Base-by-base conservation (phyloP, 2,888 invertebrate species). In the Lottia scabra region DNA sequence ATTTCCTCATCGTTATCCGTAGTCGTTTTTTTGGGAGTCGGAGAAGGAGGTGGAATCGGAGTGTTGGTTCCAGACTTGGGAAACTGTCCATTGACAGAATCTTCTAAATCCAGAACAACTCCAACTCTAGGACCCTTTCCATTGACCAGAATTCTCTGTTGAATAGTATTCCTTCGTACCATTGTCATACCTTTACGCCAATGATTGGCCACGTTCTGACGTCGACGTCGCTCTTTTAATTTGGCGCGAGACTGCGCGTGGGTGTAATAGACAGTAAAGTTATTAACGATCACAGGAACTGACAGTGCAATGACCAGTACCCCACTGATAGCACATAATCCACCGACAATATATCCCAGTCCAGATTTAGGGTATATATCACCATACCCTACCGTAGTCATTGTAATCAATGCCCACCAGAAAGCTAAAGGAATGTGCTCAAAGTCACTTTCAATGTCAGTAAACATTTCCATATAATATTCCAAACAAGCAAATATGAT, bases 361-460 rank as follows among this genome's bases (percentile, higher is more conserved):
- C 75, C 79, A n/a, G 82, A 77, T 27, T 70, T 79, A 10, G 83
- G 83, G 3, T 73, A 74, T 46, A 83, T 74, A 46, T 83, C 83
- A 63, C 83, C 83, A 67, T 83, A 83, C 10, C 83, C 83, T 19
- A 98, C 97, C 92, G 98, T 98, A 89, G 96, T 96, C 95, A 96
- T 96, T 90, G 96, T 96, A 89, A 96, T 95, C 87, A 96, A 73
- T 1, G 86, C 85, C 96, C 96, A 96, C 96, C 96, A 96, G 92
- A 96, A 96, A 80, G 95, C 95, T 90, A 95, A 94, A 84, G 96
- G 96, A 65, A 83, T 83, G 63, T 82, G 79, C 38, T 78, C 70
- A 48, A 83, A 80, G 38, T 82, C 78, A 13, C 79, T 73, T 8
- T 68, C 75, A 30, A 71, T 68, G 19, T 78, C 75, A 0, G 81